Percentiles rank a stretch among this genome's conserved stretches.
These are phyloP conservation scores for Melipona bicolor DNA, from an alignment of 2,888 invertebrate species.

Conservation along the genomic window DNA sequence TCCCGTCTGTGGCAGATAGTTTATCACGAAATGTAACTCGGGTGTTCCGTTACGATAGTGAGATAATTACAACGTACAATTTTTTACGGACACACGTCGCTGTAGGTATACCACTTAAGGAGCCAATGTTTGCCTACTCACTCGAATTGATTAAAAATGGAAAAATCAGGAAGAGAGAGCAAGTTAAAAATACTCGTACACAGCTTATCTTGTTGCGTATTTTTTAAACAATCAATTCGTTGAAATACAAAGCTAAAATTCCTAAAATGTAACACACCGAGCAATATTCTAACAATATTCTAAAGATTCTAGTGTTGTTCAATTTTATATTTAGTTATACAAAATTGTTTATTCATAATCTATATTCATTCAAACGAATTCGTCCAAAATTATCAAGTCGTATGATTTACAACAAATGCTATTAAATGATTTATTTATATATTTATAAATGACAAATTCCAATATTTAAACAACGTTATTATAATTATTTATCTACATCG, in stretches of 20 bases:
- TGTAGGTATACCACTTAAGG: slow-evolving; percentile 31
- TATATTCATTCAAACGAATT: too few relatives aligned
- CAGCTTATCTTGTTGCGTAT: not conserved
- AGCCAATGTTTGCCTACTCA: slow-evolving; percentile 8
- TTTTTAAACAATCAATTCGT: too few relatives aligned
- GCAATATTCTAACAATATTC: too few relatives aligned
- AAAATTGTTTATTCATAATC: not conserved
- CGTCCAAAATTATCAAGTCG: too few relatives aligned
- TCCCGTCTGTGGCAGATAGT: not conserved
- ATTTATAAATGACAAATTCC: too few relatives aligned
- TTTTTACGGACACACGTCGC: slow-evolving; percentile 33
- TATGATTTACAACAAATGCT: too few relatives aligned
- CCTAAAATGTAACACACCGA: not conserved
- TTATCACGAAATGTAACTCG: not conserved
- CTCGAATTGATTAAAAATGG: not conserved
- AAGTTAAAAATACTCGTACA: not conserved
- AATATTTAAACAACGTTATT: too few relatives aligned
- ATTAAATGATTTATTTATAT: too few relatives aligned
- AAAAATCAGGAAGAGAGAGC: not conserved
- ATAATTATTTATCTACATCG: not conserved
- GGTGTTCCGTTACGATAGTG: not conserved
- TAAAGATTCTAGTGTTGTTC: not conserved
- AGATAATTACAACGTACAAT: slow-evolving; percentile 24
- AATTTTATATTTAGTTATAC: not conserved
- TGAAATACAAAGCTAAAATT: not conserved